phyloP scores from a whole-genome alignment of 2,113 vertebrate genomes.

The Cettia cetti region DNA sequence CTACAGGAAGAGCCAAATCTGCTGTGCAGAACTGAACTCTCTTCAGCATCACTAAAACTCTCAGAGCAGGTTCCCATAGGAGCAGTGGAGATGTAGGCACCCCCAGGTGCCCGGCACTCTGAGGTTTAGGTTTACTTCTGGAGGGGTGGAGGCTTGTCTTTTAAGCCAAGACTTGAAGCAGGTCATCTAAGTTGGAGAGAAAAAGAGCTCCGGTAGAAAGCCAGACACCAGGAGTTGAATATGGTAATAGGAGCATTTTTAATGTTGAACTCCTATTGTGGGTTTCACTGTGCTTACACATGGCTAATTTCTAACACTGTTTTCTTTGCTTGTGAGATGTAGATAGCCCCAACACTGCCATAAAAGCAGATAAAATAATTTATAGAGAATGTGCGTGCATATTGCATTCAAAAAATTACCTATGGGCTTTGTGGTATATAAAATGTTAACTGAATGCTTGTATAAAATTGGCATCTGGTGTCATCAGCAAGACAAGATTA shows the following conservation, averaged over 20 bases:
- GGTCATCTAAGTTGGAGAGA: not conserved
- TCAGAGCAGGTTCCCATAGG: not conserved
- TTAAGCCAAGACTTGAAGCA: not conserved
- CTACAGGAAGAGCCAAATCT: not conserved
- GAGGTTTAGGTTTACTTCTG: not conserved
- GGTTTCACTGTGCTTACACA: not conserved
- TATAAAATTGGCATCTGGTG: slow-evolving; percentile 1
- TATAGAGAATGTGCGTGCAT: not conserved
- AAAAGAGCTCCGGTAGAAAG: not conserved
- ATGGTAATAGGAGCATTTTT: not conserved
- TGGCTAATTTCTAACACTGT: not conserved
- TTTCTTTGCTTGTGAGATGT: not conserved
- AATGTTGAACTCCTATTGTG: not conserved
- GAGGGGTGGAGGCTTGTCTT: not conserved
- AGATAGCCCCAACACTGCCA: not conserved
- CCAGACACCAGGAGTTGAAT: not conserved
- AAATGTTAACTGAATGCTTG: not conserved
- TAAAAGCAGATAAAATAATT: not conserved
- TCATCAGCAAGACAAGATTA: not conserved
- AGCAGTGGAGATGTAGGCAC: not conserved
- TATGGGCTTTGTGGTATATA: not conserved
- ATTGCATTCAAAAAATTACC: not conserved
- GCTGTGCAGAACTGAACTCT: not conserved
- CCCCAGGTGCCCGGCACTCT: not conserved
- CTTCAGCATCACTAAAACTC: not conserved